Base-by-base conservation (phyloP, 2,797 vertebrate species). In the Miichthys miiuy region DNA sequence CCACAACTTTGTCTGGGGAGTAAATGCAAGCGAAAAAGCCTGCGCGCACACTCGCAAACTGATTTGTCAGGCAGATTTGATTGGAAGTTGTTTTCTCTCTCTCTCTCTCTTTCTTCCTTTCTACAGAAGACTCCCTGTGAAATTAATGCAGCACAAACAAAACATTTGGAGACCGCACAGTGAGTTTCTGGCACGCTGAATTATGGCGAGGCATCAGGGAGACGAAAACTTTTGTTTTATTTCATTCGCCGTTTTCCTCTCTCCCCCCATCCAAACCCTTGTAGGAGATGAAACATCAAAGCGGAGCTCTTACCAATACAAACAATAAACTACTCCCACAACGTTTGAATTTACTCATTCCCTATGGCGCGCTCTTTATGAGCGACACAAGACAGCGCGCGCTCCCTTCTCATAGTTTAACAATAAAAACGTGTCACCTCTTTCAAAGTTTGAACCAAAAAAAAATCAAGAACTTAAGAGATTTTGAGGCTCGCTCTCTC, bases 201-300 rank as follows among this genome's bases (percentile, higher is more conserved):
- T 91, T 82, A 86, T 75, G 69, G 81, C 65, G 51, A 85, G 79
- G 73, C 88, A 85, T 82, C 61, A 44, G 87, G 88, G 90, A 88
- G 75, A 88, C 81, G 76, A 78, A 86, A 93, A 92, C 85, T 87
- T 91, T 91, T 84, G 78, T 89, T 92, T 87, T 63, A 87, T 83
- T 90, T 90, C 57, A 67, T 75, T 80, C 57, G 68, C 74, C 83
- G 69, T 75, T 79, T 83, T 76, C 56, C 47, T 72, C 71, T 51
- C 62, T 64, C 72, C 30, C 30, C 30, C 68, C 60, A 58, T 83
- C 81, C 81, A 62, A 79, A 72, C 79, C 79, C 75, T 76, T 84
- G 84, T 82, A 85, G 84, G 75, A 91, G 88, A 87, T 50, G 55
- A 74, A 82, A 91, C 90, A 90, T 92, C 90, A 93, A 91, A 94